Conservation (phyloP, 2,113 vertebrate genomes). For the Otus sunia region DNA sequence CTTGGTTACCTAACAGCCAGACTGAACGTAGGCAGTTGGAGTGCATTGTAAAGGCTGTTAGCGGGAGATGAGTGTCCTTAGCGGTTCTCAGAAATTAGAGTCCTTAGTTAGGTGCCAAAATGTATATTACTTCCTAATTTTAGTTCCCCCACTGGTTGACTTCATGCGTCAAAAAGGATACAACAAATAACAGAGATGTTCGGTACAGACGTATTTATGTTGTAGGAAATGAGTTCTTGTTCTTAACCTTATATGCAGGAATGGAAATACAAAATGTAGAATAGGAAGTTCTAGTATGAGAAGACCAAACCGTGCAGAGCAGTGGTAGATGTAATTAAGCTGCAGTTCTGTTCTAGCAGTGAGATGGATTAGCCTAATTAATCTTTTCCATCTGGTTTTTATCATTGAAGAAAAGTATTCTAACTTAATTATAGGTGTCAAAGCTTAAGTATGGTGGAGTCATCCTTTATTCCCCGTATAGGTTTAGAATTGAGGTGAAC, state of each 20-base stretch:
- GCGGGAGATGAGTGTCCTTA: constrained; percentile 1
- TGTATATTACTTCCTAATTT: neutral
- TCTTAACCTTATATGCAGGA: neutral
- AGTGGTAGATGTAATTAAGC: neutral
- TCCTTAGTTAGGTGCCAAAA: neutral
- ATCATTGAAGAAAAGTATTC: neutral
- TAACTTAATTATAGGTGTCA: neutral
- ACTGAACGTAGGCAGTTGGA: constrained; percentile 24
- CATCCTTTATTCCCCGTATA: neutral
- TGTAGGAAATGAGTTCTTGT: neutral
- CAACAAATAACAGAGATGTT: neutral
- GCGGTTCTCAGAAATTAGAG: neutral
- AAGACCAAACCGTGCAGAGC: neutral
- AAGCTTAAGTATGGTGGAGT: neutral
- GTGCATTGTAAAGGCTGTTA: constrained; percentile 1
- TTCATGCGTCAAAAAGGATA: neutral
- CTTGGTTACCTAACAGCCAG: constrained; percentile 49
- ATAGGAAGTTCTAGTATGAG: neutral
- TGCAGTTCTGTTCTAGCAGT: neutral
- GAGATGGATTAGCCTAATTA: neutral
- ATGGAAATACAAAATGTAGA: neutral
- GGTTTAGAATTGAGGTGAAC: neutral
- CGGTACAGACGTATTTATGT: neutral
- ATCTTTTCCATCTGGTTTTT: neutral
- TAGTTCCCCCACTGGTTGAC: neutral